Conservation (phyloP, 2,113 vertebrate genomes). For the Hippoglossus stenolepis region DNA sequence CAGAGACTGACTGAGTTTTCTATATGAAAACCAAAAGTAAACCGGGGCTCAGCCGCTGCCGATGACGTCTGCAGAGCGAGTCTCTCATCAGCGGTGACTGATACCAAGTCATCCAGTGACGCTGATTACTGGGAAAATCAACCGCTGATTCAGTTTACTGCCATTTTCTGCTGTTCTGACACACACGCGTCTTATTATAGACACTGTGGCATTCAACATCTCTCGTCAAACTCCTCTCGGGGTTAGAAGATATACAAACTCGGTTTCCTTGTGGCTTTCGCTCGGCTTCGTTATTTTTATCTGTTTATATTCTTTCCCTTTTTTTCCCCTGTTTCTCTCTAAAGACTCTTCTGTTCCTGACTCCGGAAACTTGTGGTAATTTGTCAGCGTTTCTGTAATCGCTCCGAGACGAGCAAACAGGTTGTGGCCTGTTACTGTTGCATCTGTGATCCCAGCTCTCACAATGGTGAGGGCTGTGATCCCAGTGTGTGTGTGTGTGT, state of each 20-base stretch:
- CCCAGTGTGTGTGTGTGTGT: conserved; percentile 11
- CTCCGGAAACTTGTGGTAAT: conserved; percentile 61
- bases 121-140: conserved; percentile 42
- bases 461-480: background rate
- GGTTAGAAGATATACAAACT: conserved; percentile 8
- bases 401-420: conserved; percentile 51
- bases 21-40: no score
- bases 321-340: conserved; percentile 1
- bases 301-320: conserved; percentile 24
- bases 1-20: no score
- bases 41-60: no score
- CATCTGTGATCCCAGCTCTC: conserved; percentile 8
- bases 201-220: conserved; percentile 6
- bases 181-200: conserved; percentile 27
- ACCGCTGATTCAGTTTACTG: conserved; percentile 43
- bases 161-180: conserved; percentile 4
- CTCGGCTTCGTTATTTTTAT: conserved; percentile 48
- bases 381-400: conserved; percentile 62
- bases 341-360: conserved; percentile 39
- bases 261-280: conserved; percentile 37
- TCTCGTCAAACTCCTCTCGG: conserved; percentile 15
- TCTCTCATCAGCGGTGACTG: conserved; percentile 37
- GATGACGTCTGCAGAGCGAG: conserved; percentile 44
- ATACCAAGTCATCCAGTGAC: conserved; percentile 38
- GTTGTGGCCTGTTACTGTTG: conserved; percentile 53